Evolutionary conservation across 2,888 invertebrate genomes (phyloP), one percentile per base, ranked within the genome.

Genomic region (Heteromyza rotundicornis): DNA sequence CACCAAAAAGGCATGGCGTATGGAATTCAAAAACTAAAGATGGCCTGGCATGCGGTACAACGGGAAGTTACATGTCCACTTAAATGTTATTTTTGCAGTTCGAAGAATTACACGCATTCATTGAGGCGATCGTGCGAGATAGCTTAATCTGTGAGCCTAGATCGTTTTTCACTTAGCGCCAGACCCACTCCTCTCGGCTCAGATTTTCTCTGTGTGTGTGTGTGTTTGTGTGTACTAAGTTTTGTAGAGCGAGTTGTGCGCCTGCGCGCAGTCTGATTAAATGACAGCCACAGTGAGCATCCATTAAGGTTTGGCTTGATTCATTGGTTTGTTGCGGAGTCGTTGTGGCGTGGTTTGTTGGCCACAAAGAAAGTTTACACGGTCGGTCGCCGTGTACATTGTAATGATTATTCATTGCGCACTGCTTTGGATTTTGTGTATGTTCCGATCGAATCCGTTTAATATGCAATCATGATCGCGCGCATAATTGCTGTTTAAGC

Each of bases 381-480:
- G 40, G 32, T 32, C 32, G 5, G 5, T n/a, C 10, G 40, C 40
- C 14, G 40, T 3, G 10, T 5, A 7, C 27, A 40, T 40, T 47
- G 5, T 20, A 17, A 47, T 20, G 20, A 47, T 47, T 17, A 17
- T 47, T 47, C 20, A 47, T 47, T 17, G n/a, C 14, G 47, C 20
- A 19, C n/a, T 40, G 40, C n/a, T 40, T 40, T 40, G 14, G 14
- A 10, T n/a, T n/a, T n/a, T n/a, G n/a, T n/a, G n/a, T n/a, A n/a
- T n/a, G n/a, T n/a, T n/a, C n/a, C n/a, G n/a, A n/a, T n/a, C 68
- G 71, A 70, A 72, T n/a, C n/a, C n/a, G n/a, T 74, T 75, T 75
- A 75, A 75, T 75, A 72, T 76, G 74, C 73, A 74, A 72, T 74
- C 76, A 74, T 73, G 76, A 75, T 75, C 73, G 69, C 74, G n/a